Evolutionary conservation across 2,113 vertebrate genomes (phyloP), one percentile per base, ranked within the genome.

Genomic region (Perca fluviatilis): DNA sequence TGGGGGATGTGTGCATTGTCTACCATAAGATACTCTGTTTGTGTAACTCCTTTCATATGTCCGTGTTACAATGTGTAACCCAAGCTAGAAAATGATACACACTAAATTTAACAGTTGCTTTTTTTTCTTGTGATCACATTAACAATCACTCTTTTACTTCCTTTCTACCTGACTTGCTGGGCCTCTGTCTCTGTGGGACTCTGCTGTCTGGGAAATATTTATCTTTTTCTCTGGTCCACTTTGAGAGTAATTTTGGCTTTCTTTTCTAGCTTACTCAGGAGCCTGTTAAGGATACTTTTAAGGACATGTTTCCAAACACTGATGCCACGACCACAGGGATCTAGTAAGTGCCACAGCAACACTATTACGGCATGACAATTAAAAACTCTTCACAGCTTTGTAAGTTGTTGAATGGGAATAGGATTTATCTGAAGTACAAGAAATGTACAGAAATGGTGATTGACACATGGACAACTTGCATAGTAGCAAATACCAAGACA

Each of bases 251-350:
- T 36, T 85, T 66, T 50, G 36, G 1, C 2, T 3, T 1, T 46
- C 6, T 56, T 62, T 85, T 69, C 19, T 46, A 70, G 47, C 36
- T 43, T 76, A 16, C 50, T 47, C 63, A 82, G 84, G 85, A 91
- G 57, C 81, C 83, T 8, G 65, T 68, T 13, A 79, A 51, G 21
- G 86, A 92, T 73, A 63, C 79, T 30, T 81, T 93, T 15, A 88
- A 79, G 43, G 89, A 95, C 51, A 50, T 93, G 18, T 84, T 93
- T 58, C 89, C 88, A 40, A 84, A 91, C 11, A 77, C 60, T 21
- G 60, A 63, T 4, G 36, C 65, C 18, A 86, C 88, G 11, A 90
- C 86, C 0, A 93, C 91, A 60, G 91, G 93, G 46, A 94, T 95
- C 54, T 85, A 72, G 95, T 95, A 83, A 94, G 93, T 93, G 30